Percentiles rank a stretch among this genome's conserved stretches.
Evolutionary conservation across 2,113 vertebrate species (phyloP).

Genomic region (Zeus faber): DNA sequence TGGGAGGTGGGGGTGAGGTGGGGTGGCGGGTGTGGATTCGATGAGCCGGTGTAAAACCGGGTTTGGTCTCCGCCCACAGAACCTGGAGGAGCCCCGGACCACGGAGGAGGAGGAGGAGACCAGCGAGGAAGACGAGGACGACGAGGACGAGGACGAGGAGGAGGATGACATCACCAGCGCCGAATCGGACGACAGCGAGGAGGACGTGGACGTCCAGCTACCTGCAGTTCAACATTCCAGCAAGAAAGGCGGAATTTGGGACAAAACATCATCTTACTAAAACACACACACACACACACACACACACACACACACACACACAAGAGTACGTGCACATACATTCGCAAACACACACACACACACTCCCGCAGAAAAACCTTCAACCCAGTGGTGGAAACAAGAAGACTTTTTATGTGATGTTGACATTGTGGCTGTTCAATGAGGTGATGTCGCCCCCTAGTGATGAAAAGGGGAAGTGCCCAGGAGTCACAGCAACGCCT

Average conservation of each 20-base stretch:
- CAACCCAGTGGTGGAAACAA: constrained; percentile 35
- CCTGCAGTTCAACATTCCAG: constrained; percentile 69
- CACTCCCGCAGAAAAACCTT: constrained; percentile 29
- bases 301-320: constrained; percentile 14
- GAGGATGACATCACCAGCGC: constrained; percentile 84
- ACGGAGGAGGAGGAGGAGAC: constrained; percentile 81
- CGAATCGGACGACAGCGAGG: constrained; percentile 89
- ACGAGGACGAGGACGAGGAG: constrained; percentile 84
- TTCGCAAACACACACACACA: constrained; percentile 26
- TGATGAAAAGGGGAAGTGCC: too few relatives aligned
- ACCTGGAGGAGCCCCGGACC: constrained; percentile 76
- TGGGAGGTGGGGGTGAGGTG: not conserved
- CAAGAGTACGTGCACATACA: constrained; percentile 17
- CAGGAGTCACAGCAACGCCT: too few relatives aligned
- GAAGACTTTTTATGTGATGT: constrained; percentile 42
- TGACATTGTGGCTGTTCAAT: constrained; percentile 41
- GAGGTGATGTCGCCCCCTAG: constrained; percentile 48
- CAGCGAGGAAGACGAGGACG: constrained; percentile 83
- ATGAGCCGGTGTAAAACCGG: not conserved
- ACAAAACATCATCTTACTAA: constrained; percentile 86
- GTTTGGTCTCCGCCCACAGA: constrained; percentile 64
- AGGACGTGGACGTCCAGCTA: constrained; percentile 77
- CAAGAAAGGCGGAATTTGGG: constrained; percentile 87
- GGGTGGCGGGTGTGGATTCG: not conserved
- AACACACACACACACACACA: constrained; percentile 30